A percentile compares a stretch with the other conserved stretches of the same genome.
Conservation (phyloP, 2,113 vertebrate genomes). For the Semnornis frantzii region DNA sequence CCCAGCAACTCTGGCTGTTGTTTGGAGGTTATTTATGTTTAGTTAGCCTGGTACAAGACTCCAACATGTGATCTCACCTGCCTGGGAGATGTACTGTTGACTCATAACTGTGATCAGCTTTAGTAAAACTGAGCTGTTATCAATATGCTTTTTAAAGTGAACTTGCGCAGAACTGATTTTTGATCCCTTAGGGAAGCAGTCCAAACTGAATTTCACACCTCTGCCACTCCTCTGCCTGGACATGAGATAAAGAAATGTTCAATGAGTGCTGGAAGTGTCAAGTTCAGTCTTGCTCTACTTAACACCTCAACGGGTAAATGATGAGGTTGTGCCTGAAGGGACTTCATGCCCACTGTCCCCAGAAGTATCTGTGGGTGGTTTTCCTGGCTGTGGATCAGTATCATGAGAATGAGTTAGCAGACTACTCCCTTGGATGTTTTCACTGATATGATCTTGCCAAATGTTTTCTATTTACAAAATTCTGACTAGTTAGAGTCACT, state of each 20-base stretch:
- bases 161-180: neutral
- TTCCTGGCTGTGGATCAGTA: neutral
- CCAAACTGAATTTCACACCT: neutral
- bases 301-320: neutral
- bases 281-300: neutral
- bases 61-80: neutral
- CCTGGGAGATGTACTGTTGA: neutral
- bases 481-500: neutral
- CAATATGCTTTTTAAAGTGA: neutral
- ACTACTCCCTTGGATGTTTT: neutral
- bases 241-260: neutral
- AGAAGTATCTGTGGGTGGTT: neutral
- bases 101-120: neutral
- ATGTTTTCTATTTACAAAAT: neutral
- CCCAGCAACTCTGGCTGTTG: constrained; percentile 23
- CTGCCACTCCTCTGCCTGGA: neutral
- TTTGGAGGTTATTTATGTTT: constrained; percentile 3
- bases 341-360: neutral
- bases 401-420: neutral
- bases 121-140: neutral
- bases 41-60: neutral
- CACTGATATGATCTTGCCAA: neutral
- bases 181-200: neutral
- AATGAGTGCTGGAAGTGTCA: neutral
- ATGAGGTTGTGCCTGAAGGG: neutral